Evolutionary conservation across 2,113 vertebrate species (phyloP).

Genomic region (Ceuthmochares aereus): DNA sequence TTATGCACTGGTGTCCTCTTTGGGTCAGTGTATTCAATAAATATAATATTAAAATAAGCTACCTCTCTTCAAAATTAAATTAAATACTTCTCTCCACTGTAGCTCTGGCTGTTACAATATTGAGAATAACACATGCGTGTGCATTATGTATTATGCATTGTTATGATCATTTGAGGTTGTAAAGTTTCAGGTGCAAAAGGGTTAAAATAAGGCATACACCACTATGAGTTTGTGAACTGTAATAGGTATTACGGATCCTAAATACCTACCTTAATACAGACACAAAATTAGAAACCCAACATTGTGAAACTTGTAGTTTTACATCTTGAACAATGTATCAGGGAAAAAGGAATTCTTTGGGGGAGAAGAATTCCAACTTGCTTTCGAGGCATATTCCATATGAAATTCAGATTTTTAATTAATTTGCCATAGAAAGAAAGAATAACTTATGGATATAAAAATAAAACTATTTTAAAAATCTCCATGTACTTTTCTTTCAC

Average conservation of each 20-base stretch:
- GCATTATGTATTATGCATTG: background rate
- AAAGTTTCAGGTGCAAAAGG: background rate
- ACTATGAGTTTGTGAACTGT: background rate
- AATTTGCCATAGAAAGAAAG: background rate
- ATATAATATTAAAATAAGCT: background rate
- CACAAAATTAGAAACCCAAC: background rate
- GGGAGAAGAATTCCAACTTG: background rate
- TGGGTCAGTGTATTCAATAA: background rate
- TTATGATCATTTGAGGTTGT: background rate
- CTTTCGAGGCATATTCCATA: background rate
- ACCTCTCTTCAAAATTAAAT: background rate
- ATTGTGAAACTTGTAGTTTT: background rate
- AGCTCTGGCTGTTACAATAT: background rate
- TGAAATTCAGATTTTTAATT: background rate
- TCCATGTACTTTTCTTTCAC: background rate
- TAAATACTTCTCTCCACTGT: background rate
- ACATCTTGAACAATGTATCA: background rate
- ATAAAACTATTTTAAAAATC: background rate
- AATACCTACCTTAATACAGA: background rate
- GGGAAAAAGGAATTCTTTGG: background rate
- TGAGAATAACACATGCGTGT: background rate
- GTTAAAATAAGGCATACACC: background rate
- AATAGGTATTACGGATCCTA: background rate
- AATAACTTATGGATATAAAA: background rate
- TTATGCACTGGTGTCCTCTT: background rate